Conservation (phyloP, 2,888 invertebrate species). For the Horisme vitalbata region DNA sequence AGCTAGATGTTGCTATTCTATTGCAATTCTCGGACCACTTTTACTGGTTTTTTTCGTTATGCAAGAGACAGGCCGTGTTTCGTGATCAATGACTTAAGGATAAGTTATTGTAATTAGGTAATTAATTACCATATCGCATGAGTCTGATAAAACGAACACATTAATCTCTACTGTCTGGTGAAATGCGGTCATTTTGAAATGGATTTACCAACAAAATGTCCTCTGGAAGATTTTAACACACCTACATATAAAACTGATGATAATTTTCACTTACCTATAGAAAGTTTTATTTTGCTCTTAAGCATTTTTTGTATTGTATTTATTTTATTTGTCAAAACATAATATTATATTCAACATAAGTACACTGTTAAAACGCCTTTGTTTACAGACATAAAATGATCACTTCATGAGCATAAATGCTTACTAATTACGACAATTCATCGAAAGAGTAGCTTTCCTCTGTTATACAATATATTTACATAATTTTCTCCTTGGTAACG, state of each 20-base stretch:
- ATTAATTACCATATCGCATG: slow-evolving; percentile 68
- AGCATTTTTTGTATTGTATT: too few species aligned
- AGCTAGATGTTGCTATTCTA: slow-evolving; percentile 35
- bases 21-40: slow-evolving; percentile 55
- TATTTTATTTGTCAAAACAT: too few species aligned
- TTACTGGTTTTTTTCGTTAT: slow-evolving; percentile 56
- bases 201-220: slow-evolving; percentile 1
- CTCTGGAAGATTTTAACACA: not conserved
- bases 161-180: slow-evolving; percentile 29
- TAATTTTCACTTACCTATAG: too few species aligned
- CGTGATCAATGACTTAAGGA: slow-evolving; percentile 75
- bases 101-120: slow-evolving; percentile 73
- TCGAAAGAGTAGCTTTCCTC: slow-evolving; percentile 69
- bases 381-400: too few species aligned
- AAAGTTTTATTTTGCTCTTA: too few species aligned
- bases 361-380: too few species aligned
- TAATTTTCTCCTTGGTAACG: slow-evolving; percentile 50
- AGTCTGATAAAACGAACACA: slow-evolving; percentile 39
- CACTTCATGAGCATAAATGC: slow-evolving; percentile 29
- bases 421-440: slow-evolving; percentile 67
- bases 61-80: slow-evolving; percentile 62
- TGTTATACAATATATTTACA: slow-evolving; percentile 70
- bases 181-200: slow-evolving; percentile 24
- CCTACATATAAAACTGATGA: too few species aligned
- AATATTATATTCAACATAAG: too few species aligned